phyloP scores from a whole-genome alignment of 2,797 vertebrate genomes.

The Podarcis siculus region DNA sequence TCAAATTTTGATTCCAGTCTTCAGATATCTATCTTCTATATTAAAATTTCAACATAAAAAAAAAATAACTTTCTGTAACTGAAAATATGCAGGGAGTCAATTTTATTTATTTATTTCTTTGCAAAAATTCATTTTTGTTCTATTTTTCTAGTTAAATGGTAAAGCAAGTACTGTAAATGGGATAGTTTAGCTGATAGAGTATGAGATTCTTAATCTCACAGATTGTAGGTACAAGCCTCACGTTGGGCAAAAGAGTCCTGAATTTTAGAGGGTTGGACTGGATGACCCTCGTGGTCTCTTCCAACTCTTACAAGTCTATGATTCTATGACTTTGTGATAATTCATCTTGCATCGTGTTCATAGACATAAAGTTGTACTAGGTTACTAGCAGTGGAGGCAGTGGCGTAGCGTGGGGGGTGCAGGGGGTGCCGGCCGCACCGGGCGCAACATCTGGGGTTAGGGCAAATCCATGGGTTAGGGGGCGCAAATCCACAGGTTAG shows the following conservation, averaged over 20 bases:
- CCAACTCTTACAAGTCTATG: too few species aligned
- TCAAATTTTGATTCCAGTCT: not conserved
- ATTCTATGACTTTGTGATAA: not conserved
- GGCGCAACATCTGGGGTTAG: too few species aligned
- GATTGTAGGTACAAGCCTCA: too few species aligned
- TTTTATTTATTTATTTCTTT: not conserved
- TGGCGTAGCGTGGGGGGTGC: too few species aligned
- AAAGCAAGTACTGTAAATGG: not conserved
- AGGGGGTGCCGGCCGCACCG: too few species aligned
- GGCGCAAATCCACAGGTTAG: too few species aligned
- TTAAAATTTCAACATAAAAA: not conserved
- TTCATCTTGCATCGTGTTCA: not conserved
- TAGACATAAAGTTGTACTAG: not conserved
- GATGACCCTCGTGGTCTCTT: too few species aligned
- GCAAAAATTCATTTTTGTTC: not conserved
- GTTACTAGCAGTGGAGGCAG: not conserved
- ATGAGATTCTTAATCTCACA: too few species aligned
- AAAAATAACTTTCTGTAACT: not conserved
- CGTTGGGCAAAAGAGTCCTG: too few species aligned
- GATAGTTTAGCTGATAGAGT: too few species aligned
- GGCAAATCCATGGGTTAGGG: too few species aligned
- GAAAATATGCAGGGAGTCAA: not conserved
- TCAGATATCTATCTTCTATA: not conserved
- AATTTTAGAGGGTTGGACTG: too few species aligned
- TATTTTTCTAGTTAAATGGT: not conserved